Conservation (phyloP, 2,888 invertebrate genomes). For the Chloroclysta siterata region DNA sequence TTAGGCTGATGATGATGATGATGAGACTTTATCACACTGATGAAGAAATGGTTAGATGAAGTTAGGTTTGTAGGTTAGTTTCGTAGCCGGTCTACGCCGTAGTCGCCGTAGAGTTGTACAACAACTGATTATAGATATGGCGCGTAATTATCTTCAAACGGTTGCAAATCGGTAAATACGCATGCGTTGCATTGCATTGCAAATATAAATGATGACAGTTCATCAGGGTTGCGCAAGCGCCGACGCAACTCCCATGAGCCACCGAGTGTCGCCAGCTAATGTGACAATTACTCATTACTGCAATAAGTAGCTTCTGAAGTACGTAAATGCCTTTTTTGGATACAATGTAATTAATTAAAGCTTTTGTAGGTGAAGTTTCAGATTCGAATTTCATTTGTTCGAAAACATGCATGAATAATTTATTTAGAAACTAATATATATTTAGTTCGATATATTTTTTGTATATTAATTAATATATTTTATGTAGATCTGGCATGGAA, state of each 20-base stretch:
- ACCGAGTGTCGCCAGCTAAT: slow-evolving; percentile 25
- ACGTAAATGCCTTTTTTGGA: background rate
- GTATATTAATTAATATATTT: no score
- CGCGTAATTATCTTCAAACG: slow-evolving; percentile 29
- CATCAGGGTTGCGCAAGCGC: slow-evolving; percentile 34
- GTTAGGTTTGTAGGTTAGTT: background rate
- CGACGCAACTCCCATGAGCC: slow-evolving; percentile 27
- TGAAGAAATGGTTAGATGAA: background rate
- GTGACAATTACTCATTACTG: slow-evolving; percentile 21
- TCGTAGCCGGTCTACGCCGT: slow-evolving; percentile 1
- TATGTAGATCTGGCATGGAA: no score
- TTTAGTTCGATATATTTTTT: no score
- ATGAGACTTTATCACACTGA: background rate
- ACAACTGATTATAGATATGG: slow-evolving; percentile 26
- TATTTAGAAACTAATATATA: no score
- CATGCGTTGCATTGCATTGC: slow-evolving; percentile 27
- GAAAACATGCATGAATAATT: no score
- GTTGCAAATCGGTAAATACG: slow-evolving; percentile 39
- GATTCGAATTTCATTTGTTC: no score
- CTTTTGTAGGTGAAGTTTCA: no score
- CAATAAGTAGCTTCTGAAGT: slow-evolving; percentile 12
- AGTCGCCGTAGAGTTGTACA: slow-evolving; percentile 5
- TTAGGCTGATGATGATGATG: no score
- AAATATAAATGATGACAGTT: slow-evolving; percentile 39
- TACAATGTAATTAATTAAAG: background rate